A percentile compares a stretch with the other conserved stretches of the same genome.
Conservation (phyloP, 2,888 invertebrate genomes). For the Autographa gamma region DNA sequence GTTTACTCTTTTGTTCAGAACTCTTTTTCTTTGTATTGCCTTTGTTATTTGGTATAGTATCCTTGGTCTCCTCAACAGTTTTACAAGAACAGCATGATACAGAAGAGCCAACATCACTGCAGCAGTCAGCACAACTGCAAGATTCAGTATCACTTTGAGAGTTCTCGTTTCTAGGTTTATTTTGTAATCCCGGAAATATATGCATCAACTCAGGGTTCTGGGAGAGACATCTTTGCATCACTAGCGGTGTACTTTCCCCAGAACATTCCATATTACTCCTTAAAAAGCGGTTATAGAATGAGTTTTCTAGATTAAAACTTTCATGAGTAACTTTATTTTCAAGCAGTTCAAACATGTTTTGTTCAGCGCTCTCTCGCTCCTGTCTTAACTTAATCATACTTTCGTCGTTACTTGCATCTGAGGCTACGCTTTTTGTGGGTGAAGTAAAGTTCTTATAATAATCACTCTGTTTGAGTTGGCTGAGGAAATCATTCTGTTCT, state of each 20-base stretch:
- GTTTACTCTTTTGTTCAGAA: constrained; percentile 53
- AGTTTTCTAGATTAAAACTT: constrained; percentile 92
- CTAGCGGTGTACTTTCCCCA: constrained; percentile 82
- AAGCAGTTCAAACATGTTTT: constrained; percentile 93
- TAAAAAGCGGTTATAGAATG: constrained; percentile 89
- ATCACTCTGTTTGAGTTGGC: constrained; percentile 82
- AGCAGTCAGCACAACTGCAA: constrained; percentile 77
- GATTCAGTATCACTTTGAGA: constrained; percentile 73
- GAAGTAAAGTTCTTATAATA: constrained; percentile 84
- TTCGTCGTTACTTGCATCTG: constrained; percentile 79
- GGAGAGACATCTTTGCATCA: constrained; percentile 80
- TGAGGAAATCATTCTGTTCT: constrained; percentile 84
- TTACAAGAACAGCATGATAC: constrained; percentile 83
- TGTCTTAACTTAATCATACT: constrained; percentile 67
- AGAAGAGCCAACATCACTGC: constrained; percentile 75
- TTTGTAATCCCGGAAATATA: constrained; percentile 71
- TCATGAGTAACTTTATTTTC: constrained; percentile 93
- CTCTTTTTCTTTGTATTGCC: constrained; percentile 51
- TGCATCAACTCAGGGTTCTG: constrained; percentile 77
- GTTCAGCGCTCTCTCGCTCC: constrained; percentile 89
- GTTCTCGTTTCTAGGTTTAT: constrained; percentile 61
- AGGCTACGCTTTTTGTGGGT: constrained; percentile 78
- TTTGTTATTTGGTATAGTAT: constrained; percentile 43
- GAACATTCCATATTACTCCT: constrained; percentile 76
- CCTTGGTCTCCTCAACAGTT: constrained; percentile 68